Evolutionary conservation across 2,113 vertebrate genomes (phyloP).

Genomic region (Xyrauchen texanus): DNA sequence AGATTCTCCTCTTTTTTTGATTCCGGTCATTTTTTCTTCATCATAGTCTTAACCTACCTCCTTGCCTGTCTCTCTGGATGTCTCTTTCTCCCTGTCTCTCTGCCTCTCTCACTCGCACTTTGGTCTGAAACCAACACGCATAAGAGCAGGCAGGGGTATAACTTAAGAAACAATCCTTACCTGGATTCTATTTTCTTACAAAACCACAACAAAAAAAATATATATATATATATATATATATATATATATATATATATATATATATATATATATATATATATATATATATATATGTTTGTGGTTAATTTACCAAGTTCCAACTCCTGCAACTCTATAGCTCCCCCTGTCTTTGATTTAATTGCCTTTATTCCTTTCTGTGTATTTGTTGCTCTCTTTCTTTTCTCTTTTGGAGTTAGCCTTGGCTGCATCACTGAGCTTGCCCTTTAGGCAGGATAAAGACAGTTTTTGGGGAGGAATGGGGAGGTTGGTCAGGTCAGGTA

Average conservation of each 20-base stretch:
- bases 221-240: too few species aligned
- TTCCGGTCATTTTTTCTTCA: slow-evolving; percentile 34
- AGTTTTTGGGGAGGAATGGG: slow-evolving; percentile 58
- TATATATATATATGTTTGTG: neutral
- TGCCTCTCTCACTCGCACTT: slow-evolving; percentile 44
- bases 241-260: too few species aligned
- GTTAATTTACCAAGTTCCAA: slow-evolving; percentile 35
- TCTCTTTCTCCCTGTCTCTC: slow-evolving; percentile 31
- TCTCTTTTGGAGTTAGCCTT: neutral
- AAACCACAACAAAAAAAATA: neutral
- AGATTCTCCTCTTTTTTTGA: slow-evolving; percentile 11
- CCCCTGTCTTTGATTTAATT: slow-evolving; percentile 46
- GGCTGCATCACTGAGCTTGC: slow-evolving; percentile 49
- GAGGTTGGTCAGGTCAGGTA: slow-evolving; percentile 69
- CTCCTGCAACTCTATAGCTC: slow-evolving; percentile 43
- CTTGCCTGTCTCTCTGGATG: slow-evolving; percentile 42
- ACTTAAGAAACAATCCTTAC: slow-evolving; percentile 67
- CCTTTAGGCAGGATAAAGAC: slow-evolving; percentile 60
- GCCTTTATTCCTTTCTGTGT: slow-evolving; percentile 24
- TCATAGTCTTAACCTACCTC: slow-evolving; percentile 43
- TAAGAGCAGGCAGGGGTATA: slow-evolving; percentile 62
- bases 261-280: too few species aligned
- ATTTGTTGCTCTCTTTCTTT: slow-evolving; percentile 20
- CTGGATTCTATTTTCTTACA: slow-evolving; percentile 45
- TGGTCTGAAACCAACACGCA: slow-evolving; percentile 48